Base-by-base conservation (phyloP, 2,113 vertebrate genomes). In the Illadopsis cleaveri region DNA sequence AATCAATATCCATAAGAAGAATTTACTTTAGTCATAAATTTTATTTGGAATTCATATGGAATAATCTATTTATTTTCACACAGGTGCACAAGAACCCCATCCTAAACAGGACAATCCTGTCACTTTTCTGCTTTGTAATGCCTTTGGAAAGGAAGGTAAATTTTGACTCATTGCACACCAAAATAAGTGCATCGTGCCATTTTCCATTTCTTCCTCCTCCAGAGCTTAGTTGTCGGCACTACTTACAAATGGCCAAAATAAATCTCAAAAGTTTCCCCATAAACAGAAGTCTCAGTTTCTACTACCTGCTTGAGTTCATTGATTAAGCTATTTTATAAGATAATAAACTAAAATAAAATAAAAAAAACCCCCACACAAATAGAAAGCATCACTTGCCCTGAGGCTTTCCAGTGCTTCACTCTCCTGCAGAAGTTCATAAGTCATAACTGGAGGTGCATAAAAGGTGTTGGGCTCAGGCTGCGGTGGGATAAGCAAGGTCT, bases 1-100 rank as follows among this genome's bases (percentile, higher is more conserved):
- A 95, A 97, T 97, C 97, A 97, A 98, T 98, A 96, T 90, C 90
- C 86, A 97, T 97, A 98, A 98, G 96, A 97, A 97, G 97, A 98
- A 97, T 96, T 98, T 98, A 98, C 85, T 97, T 97, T 94, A 92
- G 94, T 56, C 30, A 28, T 97, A 96, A 97, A 96, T 97, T 98
- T 98, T 97, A 96, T 97, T 97, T 96, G 89, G 95, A 97, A 96
- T 93, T 89, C 81, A 93, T 96, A 96, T 95, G 82, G 93, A 98
- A 97, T 98, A 97, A 98, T 98, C 96, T 96, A 96, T 98, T 94
- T 97, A 82, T 92, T 93, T 89, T 82, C 71, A 94, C 47, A 81
- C 30, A 81, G 79, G 48, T 80, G 37, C 35, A 71, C 81, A 93
- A 61, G 38, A 93, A 53, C 2, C 33, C 17, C 66, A 51, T 82